A percentile compares a stretch with the other conserved stretches of the same genome.
Conservation (phyloP, 1,140 invertebrate species). For the Pseudomyrmex cubaensis region DNA sequence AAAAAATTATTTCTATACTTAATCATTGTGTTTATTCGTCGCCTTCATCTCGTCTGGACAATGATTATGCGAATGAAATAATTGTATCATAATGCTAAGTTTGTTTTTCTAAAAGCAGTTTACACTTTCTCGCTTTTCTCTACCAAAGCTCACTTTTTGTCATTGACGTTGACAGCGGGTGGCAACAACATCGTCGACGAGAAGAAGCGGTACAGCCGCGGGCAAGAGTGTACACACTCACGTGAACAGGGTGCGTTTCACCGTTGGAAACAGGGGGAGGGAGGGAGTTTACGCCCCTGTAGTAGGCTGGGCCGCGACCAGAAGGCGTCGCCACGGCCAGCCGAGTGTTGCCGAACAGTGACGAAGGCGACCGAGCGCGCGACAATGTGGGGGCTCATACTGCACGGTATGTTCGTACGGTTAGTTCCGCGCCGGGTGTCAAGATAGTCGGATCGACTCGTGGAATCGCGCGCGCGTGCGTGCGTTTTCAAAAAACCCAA, state of each 20-base stretch:
- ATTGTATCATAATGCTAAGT: too few species aligned
- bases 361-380: conserved; percentile 67
- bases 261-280: conserved; percentile 35
- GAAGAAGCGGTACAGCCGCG: conserved; percentile 18
- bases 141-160: conserved; percentile 43
- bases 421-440: conserved; percentile 85
- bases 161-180: conserved; percentile 42
- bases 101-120: neutral
- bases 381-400: conserved; percentile 78
- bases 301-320: conserved; percentile 74
- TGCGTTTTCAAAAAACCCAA: conserved; percentile 62
- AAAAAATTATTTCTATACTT: conserved; percentile 38
- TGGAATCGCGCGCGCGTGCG: conserved; percentile 77
- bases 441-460: conserved; percentile 83
- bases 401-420: conserved; percentile 81
- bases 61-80: neutral
- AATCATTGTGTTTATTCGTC: conserved; percentile 18
- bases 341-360: conserved; percentile 63
- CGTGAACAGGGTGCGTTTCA: conserved; percentile 11
- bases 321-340: conserved; percentile 73
- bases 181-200: conserved; percentile 37
- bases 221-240: conserved; percentile 43
- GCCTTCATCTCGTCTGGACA: neutral
- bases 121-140: neutral
- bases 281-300: conserved; percentile 78